Base-by-base conservation (phyloP, 37 sponge, comb jelly and placozoan species). In the Lycopodina hypogea region DNA sequence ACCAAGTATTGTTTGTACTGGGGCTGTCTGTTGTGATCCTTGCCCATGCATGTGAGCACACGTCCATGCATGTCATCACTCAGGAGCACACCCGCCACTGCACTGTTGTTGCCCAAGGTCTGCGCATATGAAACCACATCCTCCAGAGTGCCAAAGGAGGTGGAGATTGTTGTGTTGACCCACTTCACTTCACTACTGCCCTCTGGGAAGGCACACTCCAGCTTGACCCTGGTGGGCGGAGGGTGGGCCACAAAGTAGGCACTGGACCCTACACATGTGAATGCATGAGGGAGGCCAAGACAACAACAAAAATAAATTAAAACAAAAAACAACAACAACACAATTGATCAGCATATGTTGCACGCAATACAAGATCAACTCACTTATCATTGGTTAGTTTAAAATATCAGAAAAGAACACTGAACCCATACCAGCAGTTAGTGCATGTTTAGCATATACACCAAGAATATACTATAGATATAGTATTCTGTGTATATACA, bases 201-300 rank as follows among this genome's bases (percentile, higher is more conserved):
- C 32, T 72, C 51, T n/a, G 72, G 52, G 50, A 72, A 72, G 34
- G 18, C 28, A 51, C 72, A 72, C 32, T 72, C 52, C 34, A 72
- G 32, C 0, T 26, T 51, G 15, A 51, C 42, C 1, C 1, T 72
- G 38, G 50, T 30, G 9, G 52, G 23, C 26, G 41, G 28, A 41
- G 50, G 50, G 23, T 52, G 32, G 26, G 50, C 30, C 14, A 50
- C 72, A 72, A 72, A 72, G 30, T 28, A 52, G 18, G 30, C 53
- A 50, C 30, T 50, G 1, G 53, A 52, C 48, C 72, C 72, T 72
- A 53, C 61, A 60, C 29, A n/a, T n/a, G n/a, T 14, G 56, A 19
- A 53, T 18, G 18, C 18, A 53, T 53, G 18, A 53, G 14, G 56
- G 18, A 19, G 17, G 34, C 22, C 34, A 34, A 65, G 30, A 28